A percentile compares a stretch with the other conserved stretches of the same genome.
These are phyloP conservation scores for Nudaria mundana DNA, from an alignment of 2,888 invertebrate species.

Conservation along the genomic window DNA sequence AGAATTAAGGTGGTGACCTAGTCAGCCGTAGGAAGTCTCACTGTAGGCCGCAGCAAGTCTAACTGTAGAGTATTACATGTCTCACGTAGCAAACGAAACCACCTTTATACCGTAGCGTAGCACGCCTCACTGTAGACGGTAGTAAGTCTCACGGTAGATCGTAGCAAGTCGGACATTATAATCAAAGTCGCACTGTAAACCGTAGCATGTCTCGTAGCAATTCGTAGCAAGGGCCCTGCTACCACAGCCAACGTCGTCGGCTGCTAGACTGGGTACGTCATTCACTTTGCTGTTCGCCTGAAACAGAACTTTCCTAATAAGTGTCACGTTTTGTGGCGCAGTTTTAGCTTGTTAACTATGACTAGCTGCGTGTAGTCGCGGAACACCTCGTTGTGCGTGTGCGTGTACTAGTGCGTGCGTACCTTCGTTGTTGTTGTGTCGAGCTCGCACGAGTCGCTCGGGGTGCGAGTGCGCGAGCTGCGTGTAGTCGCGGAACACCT, in stretches of 20 bases:
- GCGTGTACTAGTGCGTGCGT: not conserved
- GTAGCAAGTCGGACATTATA: too few species aligned
- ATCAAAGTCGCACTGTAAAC: not conserved
- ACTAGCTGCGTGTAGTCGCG: not conserved
- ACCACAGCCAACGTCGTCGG: constrained; percentile 64
- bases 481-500: constrained; percentile 95
- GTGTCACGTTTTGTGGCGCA: too few species aligned
- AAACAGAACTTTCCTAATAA: too few species aligned
- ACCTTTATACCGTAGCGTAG: not conserved
- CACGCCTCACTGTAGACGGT: not conserved
- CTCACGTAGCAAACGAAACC: too few species aligned
- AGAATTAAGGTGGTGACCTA: too few species aligned
- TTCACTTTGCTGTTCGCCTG: constrained; percentile 69
- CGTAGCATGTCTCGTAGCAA: not conserved
- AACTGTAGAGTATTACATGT: not conserved
- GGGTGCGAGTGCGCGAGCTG: constrained; percentile 91
- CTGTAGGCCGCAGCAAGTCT: not conserved
- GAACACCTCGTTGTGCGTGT: not conserved
- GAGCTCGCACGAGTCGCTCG: constrained; percentile 81
- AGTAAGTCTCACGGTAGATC: not conserved
- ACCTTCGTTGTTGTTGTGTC: constrained; percentile 72
- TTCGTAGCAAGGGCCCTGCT: constrained; percentile 31
- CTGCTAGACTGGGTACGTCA: constrained; percentile 52
- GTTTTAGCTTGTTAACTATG: too few species aligned
- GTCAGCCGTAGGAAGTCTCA: not conserved